Base-by-base conservation (phyloP, 1,140 invertebrate genomes). In the Hylaeus anthracinus region DNA sequence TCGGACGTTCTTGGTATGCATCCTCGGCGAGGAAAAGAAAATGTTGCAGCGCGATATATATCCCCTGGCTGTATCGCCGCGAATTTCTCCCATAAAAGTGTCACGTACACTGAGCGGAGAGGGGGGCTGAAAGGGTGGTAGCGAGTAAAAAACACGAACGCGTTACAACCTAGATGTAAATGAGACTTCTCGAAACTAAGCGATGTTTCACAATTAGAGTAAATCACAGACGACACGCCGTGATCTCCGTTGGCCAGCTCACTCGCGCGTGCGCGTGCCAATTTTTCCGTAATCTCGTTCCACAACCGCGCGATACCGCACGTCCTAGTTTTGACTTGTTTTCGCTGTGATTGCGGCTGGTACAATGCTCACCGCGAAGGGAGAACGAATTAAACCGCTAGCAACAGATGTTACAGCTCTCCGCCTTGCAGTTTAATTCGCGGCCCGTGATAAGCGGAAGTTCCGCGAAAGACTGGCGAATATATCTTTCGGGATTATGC, bases 341-440 rank as follows among this genome's bases (percentile, higher is more conserved):
- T 83, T 79, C 72, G 67, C 63, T 72, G 71, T 76, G 79, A 76
- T 76, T 81, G 71, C 66, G 39, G 58, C 66, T 61, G 66, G 73
- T 74, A 74, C 26, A 58, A 76, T 82, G 67, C 77, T 53, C 80
- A 60, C 53, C 70, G 66, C 58, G 78, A 82, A 86, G 55, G 26
- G 48, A 74, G 80, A 86, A 85, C 82, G 84, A 86, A 81, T 86
- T 86, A 86, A 86, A 85, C 80, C 61, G 84, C 77, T 79, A 76
- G 75, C 77, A 86, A 86, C 85, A 86, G 85, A 86, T 86, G 85
- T 84, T 61, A 64, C 80, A 48, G 71, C 58, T 72, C 58, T 72
- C 72, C 53, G 80, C 76, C 86, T 75, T 76, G 85, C 83, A 85
- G 72, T 86, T 86, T 86, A 86, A 86, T 86, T 86, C 85, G 84